phyloP scores from a whole-genome alignment of 2,888 invertebrate species.

The Bibio marci region DNA sequence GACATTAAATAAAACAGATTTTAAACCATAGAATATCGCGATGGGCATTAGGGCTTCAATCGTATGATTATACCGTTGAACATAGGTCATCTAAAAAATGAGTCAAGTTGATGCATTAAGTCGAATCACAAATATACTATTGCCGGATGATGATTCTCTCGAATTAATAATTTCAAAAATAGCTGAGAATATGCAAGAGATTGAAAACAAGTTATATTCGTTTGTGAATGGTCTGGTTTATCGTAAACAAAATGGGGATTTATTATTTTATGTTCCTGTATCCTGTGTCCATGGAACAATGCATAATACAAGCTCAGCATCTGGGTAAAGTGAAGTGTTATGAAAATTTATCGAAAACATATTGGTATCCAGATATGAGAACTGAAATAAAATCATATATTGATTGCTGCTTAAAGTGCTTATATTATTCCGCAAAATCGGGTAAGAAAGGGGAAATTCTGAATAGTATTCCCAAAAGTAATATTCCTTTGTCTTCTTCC shows the following conservation, averaged over 20 bases:
- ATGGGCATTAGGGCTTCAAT: slow-evolving; percentile 11
- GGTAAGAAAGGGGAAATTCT: neutral
- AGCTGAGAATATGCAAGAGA: too few species aligned
- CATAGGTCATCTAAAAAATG: slow-evolving; percentile 8
- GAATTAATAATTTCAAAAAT: too few species aligned
- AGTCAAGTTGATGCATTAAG: too few species aligned
- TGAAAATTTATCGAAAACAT: too few species aligned
- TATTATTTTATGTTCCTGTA: neutral
- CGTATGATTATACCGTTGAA: slow-evolving; percentile 11
- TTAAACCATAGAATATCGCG: slow-evolving; percentile 12
- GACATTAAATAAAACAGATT: slow-evolving; percentile 6
- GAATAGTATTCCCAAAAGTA: neutral
- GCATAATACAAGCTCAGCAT: neutral
- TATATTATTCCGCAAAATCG: neutral
- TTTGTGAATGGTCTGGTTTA: neutral
- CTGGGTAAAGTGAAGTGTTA: too few species aligned
- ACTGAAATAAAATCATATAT: neutral
- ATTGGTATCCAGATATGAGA: neutral
- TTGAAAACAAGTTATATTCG: too few species aligned
- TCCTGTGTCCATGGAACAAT: neutral
- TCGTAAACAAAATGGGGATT: neutral
- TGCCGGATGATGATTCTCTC: too few species aligned
- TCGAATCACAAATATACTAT: too few species aligned
- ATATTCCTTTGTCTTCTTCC: neutral
- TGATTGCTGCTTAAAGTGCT: neutral